Conservation (phyloP, 2,113 vertebrate genomes). For the Pelodiscus sinensis region DNA sequence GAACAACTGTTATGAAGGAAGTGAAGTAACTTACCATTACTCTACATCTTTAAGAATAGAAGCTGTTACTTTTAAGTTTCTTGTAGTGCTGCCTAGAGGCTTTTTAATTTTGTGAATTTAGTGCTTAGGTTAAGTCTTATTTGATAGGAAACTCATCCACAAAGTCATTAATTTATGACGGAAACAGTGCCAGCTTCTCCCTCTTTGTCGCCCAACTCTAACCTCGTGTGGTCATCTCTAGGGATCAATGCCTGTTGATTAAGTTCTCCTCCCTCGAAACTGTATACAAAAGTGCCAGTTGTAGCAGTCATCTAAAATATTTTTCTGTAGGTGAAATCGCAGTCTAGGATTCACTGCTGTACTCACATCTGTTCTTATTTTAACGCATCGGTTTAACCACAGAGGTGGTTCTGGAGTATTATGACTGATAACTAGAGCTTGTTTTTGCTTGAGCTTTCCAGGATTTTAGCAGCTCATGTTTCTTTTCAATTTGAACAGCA, state of each 20-base stretch:
- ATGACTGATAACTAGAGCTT: constrained; percentile 52
- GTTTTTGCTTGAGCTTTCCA: constrained; percentile 61
- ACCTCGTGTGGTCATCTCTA: neutral
- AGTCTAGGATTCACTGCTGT: accelerated
- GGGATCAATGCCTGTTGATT: neutral
- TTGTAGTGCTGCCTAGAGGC: neutral
- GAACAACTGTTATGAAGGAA: too few species aligned
- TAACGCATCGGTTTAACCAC: neutral
- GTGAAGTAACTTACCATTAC: too few species aligned
- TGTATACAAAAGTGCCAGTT: neutral
- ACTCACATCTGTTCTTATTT: constrained; percentile 34
- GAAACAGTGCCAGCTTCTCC: neutral
- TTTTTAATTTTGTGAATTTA: neutral
- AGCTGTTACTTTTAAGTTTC: neutral
- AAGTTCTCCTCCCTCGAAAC: accelerated
- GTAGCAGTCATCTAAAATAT: accelerated
- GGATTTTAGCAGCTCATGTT: constrained; percentile 66
- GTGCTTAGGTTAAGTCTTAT: neutral
- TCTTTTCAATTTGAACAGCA: constrained; percentile 56
- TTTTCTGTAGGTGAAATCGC: neutral
- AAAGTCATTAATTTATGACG: neutral
- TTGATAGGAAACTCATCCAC: neutral
- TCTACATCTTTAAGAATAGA: neutral
- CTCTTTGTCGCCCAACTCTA: neutral
- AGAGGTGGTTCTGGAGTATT: constrained; percentile 52